phyloP scores from a whole-genome alignment of 2,797 vertebrate species.

The Pseudocheirus occidentalis region DNA sequence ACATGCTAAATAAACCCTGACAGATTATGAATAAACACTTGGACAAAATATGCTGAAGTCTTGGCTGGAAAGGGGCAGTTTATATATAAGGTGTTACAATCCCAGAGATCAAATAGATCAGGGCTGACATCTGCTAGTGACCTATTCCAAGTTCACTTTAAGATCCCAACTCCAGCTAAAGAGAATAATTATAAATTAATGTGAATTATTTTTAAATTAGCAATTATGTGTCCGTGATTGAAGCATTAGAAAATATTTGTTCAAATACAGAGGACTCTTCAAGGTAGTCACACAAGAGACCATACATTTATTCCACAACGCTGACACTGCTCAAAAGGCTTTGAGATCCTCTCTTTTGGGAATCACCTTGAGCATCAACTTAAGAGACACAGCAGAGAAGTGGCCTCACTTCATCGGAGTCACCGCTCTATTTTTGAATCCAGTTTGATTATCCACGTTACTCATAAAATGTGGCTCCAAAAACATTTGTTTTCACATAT shows the following conservation, averaged over 20 bases:
- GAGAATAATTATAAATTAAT: background rate
- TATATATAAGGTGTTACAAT: background rate
- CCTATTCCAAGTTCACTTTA: background rate
- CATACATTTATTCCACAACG: background rate
- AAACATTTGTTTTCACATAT: background rate
- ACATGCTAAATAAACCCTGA: background rate
- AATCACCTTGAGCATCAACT: background rate
- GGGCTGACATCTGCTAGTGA: background rate
- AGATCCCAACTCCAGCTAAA: background rate
- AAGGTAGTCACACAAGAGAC: background rate
- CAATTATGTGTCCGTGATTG: background rate
- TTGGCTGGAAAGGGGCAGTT: conserved; percentile 3
- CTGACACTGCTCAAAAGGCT: background rate
- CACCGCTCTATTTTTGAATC: background rate
- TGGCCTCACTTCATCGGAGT: background rate
- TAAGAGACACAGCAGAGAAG: background rate
- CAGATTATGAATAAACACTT: background rate
- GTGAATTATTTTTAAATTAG: background rate
- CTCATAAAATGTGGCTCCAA: background rate
- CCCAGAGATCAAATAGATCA: background rate
- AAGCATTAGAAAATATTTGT: background rate
- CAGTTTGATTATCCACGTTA: background rate
- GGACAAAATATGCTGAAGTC: background rate
- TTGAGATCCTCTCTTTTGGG: background rate
- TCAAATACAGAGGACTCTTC: background rate